Conservation (phyloP, 1,140 invertebrate genomes). For the Drosophila rhopaloa region DNA sequence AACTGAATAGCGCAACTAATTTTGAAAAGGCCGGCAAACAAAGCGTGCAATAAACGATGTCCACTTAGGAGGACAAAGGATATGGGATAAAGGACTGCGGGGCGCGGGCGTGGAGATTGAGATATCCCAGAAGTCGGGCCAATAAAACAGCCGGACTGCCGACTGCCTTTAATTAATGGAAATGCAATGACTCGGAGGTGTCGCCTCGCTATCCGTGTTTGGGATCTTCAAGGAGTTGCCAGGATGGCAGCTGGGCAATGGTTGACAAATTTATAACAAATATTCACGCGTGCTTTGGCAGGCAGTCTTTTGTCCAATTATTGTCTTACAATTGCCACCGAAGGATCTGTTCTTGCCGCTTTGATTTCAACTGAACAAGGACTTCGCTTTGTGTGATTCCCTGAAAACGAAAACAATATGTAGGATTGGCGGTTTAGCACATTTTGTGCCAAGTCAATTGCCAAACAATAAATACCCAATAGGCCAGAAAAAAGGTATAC, state of each 20-base stretch:
- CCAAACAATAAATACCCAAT: conserved; percentile 38
- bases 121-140: conserved; percentile 45
- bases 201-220: conserved; percentile 53
- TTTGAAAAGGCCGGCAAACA: conserved; percentile 76
- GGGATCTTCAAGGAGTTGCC: conserved; percentile 25
- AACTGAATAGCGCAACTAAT: conserved; percentile 80
- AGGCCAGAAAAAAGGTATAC: conserved; percentile 24
- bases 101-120: conserved; percentile 20
- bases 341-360: conserved; percentile 41
- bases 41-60: conserved; percentile 80
- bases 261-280: conserved; percentile 82
- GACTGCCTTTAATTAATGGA: conserved; percentile 73
- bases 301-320: conserved; percentile 74
- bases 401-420: conserved; percentile 39
- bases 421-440: conserved; percentile 60
- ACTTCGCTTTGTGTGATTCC: conserved; percentile 52
- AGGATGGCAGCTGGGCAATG: conserved; percentile 21
- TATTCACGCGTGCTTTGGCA: conserved; percentile 82
- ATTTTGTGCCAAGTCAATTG: conserved; percentile 68
- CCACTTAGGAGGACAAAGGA: conserved; percentile 72
- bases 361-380: conserved; percentile 65
- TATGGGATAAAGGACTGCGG: conserved; percentile 7
- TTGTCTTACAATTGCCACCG: conserved; percentile 74
- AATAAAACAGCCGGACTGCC: conserved; percentile 60
- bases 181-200: conserved; percentile 74